These are phyloP conservation scores for Tursiops truncatus DNA, from an alignment of 2,113 vertebrate species.

Conservation along the genomic window DNA sequence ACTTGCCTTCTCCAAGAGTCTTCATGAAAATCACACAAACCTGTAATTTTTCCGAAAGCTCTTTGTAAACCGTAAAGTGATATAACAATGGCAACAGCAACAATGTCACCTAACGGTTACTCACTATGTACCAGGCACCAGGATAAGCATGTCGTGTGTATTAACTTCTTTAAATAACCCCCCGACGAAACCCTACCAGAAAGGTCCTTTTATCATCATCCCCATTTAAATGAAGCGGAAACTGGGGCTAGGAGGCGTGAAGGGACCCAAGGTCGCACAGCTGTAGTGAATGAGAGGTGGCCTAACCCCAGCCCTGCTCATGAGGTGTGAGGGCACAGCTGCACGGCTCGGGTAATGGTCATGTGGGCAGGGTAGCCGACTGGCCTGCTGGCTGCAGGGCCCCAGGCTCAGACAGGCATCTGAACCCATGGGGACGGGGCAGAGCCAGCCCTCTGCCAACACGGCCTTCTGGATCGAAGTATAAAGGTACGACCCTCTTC, in stretches of 20 bases:
- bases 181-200: neutral
- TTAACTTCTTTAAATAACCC: neutral
- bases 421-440: neutral
- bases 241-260: neutral
- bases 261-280: neutral
- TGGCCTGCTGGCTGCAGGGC: neutral
- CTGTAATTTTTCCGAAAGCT: neutral
- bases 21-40: neutral
- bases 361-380: rapidly evolving
- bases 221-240: neutral
- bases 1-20: neutral
- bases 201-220: no score
- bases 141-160: neutral
- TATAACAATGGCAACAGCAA: rapidly evolving
- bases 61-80: neutral
- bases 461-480: neutral
- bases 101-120: no score
- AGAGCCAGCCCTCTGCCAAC: neutral
- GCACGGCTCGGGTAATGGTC: neutral
- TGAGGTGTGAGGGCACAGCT: no score
- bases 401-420: neutral
- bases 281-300: neutral
- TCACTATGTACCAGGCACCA: no score
- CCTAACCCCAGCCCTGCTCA: neutral
- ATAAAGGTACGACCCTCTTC: neutral